Conservation (phyloP, 2,113 vertebrate species). For the Aleadryas rufinucha region DNA sequence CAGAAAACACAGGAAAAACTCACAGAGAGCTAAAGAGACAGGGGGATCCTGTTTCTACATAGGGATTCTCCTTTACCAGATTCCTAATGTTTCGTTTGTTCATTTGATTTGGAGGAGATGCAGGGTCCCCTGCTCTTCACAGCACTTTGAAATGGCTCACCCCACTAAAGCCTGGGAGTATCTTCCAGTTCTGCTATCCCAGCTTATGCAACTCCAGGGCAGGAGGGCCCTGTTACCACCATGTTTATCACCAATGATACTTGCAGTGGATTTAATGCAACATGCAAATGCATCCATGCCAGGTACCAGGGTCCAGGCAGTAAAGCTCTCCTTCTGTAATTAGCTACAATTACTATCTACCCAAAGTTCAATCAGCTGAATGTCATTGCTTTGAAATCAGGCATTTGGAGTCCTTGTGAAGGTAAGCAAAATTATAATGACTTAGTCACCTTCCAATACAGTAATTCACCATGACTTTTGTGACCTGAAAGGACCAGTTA, state of each 20-base stretch:
- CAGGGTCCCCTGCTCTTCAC: neutral
- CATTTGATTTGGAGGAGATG: rapidly evolving
- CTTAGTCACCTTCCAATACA: neutral
- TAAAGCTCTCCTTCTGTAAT: neutral
- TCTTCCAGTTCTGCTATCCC: neutral
- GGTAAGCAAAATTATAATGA: neutral
- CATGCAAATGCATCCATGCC: rapidly evolving
- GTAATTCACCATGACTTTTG: neutral
- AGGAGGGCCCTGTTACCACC: rapidly evolving
- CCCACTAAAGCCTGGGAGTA: neutral
- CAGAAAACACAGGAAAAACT: neutral
- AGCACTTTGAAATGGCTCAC: neutral
- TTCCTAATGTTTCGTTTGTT: neutral
- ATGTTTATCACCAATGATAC: rapidly evolving
- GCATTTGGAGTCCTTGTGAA: neutral
- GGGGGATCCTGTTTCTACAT: neutral
- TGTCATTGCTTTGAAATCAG: neutral
- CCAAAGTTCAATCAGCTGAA: neutral
- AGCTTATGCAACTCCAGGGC: neutral
- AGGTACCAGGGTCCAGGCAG: neutral
- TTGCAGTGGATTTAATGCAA: rapidly evolving
- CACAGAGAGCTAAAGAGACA: neutral
- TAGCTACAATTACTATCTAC: neutral
- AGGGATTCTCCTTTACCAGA: neutral
- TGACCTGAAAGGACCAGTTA: neutral